A percentile compares a stretch with the other conserved stretches of the same genome.
Evolutionary conservation across 2,888 invertebrate genomes (phyloP).

Genomic region (Ctena decussata): DNA sequence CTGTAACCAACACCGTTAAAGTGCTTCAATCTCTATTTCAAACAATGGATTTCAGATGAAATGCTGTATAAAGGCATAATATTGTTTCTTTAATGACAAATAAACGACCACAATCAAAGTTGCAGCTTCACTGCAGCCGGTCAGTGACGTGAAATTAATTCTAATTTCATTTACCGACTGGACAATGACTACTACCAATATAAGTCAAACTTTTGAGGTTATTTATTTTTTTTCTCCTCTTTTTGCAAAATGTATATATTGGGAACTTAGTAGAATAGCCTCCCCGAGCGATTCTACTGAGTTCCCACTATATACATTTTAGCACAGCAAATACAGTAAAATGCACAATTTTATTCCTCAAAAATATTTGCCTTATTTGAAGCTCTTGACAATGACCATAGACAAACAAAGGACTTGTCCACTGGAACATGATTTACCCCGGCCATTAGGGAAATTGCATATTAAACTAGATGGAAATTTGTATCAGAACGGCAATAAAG

Average conservation of each 20-base stretch:
- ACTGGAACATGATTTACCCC: background rate
- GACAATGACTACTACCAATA: no score
- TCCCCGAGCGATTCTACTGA: no score
- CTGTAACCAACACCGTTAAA: background rate
- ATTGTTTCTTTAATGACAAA: background rate
- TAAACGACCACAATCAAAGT: background rate
- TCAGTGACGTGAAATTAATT: background rate
- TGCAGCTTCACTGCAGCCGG: background rate
- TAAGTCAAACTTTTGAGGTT: no score
- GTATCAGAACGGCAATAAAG: background rate
- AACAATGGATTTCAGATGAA: background rate
- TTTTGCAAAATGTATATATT: no score
- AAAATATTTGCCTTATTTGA: no score
- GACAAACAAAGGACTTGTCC: background rate
- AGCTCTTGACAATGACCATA: constrained; percentile 9
- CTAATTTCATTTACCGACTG: background rate
- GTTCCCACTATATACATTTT: no score
- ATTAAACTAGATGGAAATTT: constrained; percentile 5
- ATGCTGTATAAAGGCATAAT: background rate
- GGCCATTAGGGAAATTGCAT: constrained; percentile 11
- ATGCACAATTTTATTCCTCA: no score
- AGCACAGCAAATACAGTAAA: no score
- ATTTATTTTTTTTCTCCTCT: no score
- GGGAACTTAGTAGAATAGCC: no score
- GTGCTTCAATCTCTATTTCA: background rate